Evolutionary conservation across 1,140 invertebrate species (phyloP).

Genomic region (Caerostris darwini): DNA sequence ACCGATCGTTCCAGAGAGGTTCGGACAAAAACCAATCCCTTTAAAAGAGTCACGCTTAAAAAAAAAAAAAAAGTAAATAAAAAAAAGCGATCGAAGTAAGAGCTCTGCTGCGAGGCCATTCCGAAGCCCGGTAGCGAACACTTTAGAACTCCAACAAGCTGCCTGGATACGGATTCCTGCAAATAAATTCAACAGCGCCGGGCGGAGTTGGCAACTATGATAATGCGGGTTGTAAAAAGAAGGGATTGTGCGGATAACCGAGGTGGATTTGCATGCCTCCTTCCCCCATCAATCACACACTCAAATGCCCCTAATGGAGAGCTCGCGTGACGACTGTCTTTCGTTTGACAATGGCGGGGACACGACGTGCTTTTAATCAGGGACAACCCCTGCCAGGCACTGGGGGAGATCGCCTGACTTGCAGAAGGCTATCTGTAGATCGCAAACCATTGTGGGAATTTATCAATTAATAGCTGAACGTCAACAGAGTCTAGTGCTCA

Average conservation of each 20-base stretch:
- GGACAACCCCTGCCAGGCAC: background rate
- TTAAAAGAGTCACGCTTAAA: conserved; percentile 11
- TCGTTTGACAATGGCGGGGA: conserved; percentile 25
- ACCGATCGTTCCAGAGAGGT: background rate
- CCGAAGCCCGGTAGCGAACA: conserved; percentile 3
- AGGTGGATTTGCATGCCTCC: conserved; percentile 21
- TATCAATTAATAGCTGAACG: too few species aligned
- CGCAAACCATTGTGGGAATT: background rate
- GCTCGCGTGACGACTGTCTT: conserved; percentile 35
- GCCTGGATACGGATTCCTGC: conserved; percentile 3
- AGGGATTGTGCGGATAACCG: background rate
- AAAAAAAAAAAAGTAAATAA: too few species aligned
- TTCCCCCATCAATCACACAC: conserved; percentile 2
- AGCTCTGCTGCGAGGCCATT: background rate
- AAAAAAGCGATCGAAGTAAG: background rate
- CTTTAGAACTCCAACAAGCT: background rate
- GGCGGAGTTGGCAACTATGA: conserved; percentile 6
- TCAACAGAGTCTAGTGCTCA: too few species aligned
- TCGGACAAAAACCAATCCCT: conserved; percentile 27
- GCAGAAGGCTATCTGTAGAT: background rate
- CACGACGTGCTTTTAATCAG: conserved; percentile 38
- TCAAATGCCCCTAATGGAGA: conserved; percentile 42
- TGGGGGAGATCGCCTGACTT: background rate
- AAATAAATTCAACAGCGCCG: conserved; percentile 36
- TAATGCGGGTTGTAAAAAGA: conserved; percentile 43